phyloP scores from a whole-genome alignment of 2,797 vertebrate species.

The Helicolenus hilgendorfi region DNA sequence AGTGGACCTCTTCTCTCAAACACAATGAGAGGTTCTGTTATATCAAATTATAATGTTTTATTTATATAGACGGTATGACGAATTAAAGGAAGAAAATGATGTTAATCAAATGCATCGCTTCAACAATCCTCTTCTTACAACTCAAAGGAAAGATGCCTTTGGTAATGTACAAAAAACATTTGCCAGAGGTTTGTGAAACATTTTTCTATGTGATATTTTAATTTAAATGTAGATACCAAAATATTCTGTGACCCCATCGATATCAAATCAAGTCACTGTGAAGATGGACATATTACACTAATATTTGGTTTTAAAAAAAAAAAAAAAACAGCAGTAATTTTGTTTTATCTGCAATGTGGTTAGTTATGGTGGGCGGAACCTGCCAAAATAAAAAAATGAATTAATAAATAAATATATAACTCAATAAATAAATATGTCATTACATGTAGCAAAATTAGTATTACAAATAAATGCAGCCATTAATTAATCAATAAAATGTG shows the following conservation, averaged over 20 bases:
- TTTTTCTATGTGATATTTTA: not conserved
- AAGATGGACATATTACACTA: no score
- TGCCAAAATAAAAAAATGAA: no score
- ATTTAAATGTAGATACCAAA: not conserved
- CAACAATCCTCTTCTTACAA: not conserved
- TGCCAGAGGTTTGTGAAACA: not conserved
- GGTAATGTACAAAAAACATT: not conserved
- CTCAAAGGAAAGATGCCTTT: not conserved
- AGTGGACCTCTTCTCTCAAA: not conserved
- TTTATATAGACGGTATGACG: not conserved
- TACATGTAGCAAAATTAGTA: no score
- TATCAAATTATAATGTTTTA: not conserved
- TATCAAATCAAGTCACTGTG: no score
- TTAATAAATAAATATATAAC: no score
- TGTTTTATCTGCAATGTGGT: not conserved
- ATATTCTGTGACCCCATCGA: not conserved
- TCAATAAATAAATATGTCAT: no score
- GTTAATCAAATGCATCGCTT: not conserved
- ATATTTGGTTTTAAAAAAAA: not conserved
- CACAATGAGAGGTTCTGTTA: not conserved
- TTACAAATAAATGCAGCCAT: no score
- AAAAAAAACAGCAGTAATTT: not conserved
- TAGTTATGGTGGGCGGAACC: no score
- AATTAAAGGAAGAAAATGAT: not conserved
- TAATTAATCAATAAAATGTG: no score